Percentiles rank a stretch among this genome's conserved stretches.
Conservation (phyloP, 2,888 invertebrate species). For the Achlya flavicornis region DNA sequence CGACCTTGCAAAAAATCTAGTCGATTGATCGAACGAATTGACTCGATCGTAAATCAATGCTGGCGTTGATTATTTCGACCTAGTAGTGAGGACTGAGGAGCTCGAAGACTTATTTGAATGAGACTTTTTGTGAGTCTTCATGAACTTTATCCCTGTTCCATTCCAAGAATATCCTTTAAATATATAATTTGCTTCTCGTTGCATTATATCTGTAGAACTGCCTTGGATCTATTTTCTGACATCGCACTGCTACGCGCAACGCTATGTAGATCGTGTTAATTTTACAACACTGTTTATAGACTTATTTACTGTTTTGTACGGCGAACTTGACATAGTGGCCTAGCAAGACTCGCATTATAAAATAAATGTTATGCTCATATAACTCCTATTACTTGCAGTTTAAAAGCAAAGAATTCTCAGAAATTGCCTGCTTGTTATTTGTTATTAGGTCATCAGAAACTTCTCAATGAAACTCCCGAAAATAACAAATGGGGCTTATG, state of each 20-base stretch:
- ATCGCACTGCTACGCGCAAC: slow-evolving; percentile 18
- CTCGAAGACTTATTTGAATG: no score
- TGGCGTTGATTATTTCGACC: background rate
- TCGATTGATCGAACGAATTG: slow-evolving; percentile 4
- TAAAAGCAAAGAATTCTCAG: background rate
- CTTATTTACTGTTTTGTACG: slow-evolving; percentile 39
- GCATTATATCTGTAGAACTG: background rate
- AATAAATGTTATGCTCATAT: background rate
- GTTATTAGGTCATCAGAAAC: no score
- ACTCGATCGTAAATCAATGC: background rate
- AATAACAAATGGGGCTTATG: no score
- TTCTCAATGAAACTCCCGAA: no score
- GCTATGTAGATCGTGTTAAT: slow-evolving; percentile 34
- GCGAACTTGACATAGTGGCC: slow-evolving; percentile 56
- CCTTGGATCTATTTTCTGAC: slow-evolving; percentile 36
- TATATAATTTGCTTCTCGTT: background rate
- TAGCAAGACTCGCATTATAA: slow-evolving; percentile 17
- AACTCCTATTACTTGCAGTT: background rate
- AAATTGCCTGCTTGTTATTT: no score
- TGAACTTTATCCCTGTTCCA: no score
- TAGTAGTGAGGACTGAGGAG: background rate
- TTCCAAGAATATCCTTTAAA: no score
- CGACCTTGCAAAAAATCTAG: background rate
- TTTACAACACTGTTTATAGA: slow-evolving; percentile 42
- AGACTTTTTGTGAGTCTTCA: no score